Base-by-base conservation (phyloP, 2,888 invertebrate species). In the Dicranocentrus wangi region DNA sequence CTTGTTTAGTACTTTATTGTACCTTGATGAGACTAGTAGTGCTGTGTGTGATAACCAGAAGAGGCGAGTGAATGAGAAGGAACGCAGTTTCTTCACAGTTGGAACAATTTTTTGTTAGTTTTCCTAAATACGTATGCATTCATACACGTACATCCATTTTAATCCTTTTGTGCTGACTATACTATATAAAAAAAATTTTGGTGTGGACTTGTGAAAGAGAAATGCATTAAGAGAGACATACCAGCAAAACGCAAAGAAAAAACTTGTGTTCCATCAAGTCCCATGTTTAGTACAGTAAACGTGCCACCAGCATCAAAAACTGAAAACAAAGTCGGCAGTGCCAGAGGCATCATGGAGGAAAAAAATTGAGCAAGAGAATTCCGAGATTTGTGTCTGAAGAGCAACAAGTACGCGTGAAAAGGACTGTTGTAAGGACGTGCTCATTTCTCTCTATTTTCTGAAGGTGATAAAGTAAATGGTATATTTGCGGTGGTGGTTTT, bases 341-440 rank as follows among this genome's bases (percentile, higher is more conserved):
- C 55, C 55, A 23, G 55, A 55, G 55, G 55, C 55, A 55, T 55
- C 21, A 25, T 25, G 47, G 47, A 15, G 47, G 47, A 47, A 47
- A 47, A 47, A 47, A n/a, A 47, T 47, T 47, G 15, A 47, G 47
- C 47, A 47, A 47, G n/a, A 47, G 47, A 47, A 47, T 47, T 39
- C 7, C 5, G 19, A 17, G 55, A n/a, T 55, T 55, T 25, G 1
- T 55, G 10, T 23, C 5, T 10, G 23, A 25, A 55, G 25, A 55
- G 55, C 25, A 55, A 23, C 55, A 55, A 55, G 55, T 55, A 55
- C 55, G 21, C 15, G 47, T 47, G 13, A 39, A 55, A 55, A 55
- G 19, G n/a, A 1, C 10, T 55, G 25, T 55, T 23, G 19, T 47
- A n/a, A 47, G 5, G 47, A 10, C 10, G 25, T 55, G 23, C 25